Evolutionary conservation across 2,113 vertebrate species (phyloP).

Genomic region (Neofelis nebulosa): DNA sequence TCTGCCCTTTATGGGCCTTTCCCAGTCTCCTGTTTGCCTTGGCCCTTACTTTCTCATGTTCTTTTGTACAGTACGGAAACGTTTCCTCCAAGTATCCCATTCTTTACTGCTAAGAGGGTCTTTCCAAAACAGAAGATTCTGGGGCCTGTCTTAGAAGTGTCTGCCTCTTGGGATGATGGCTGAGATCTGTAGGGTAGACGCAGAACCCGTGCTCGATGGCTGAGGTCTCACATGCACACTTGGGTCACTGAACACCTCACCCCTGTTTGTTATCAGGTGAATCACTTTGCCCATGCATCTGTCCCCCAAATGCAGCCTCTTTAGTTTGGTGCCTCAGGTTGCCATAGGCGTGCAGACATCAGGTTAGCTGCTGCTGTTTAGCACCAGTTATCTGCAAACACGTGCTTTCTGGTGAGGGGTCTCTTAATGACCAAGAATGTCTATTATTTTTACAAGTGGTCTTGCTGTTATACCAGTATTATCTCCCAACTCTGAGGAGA

Average conservation of each 20-base stretch:
- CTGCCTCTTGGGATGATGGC: not conserved
- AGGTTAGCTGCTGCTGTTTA: not conserved
- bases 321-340: not conserved
- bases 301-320: not conserved
- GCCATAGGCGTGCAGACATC: not conserved
- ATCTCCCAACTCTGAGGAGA: not conserved
- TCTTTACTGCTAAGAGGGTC: not conserved
- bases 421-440: not conserved
- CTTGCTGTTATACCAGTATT: not conserved
- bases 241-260: not conserved
- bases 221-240: not conserved
- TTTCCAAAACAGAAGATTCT: not conserved
- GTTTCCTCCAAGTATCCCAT: not conserved
- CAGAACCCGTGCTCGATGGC: not conserved
- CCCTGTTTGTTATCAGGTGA: not conserved
- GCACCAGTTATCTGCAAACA: accelerated
- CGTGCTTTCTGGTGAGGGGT: accelerated
- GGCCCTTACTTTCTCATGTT: not conserved
- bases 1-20: not conserved
- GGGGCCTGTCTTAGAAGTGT: not conserved
- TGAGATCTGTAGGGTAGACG: not conserved
- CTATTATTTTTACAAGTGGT: not conserved
- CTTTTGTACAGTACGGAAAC: not conserved
- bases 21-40: not conserved
- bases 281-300: accelerated